Conservation (phyloP, 2,888 invertebrate genomes). For the Acronicta psi region DNA sequence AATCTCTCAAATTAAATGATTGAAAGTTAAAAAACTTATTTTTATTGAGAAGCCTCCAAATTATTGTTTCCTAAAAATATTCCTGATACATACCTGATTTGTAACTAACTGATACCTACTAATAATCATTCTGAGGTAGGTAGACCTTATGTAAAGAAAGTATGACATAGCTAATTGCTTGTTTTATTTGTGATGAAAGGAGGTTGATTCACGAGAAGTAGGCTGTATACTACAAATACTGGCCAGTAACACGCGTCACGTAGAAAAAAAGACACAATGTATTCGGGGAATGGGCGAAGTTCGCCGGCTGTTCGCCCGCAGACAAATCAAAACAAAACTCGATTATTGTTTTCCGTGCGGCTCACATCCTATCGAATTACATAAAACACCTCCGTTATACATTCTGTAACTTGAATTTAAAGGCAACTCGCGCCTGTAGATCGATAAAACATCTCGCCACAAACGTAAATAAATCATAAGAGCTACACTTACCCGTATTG, state of each 20-base stretch:
- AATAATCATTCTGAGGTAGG: slow-evolving; percentile 3
- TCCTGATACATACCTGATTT: too few species aligned
- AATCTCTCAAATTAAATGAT: too few species aligned
- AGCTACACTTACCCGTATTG: slow-evolving; percentile 18
- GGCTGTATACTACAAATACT: slow-evolving; percentile 16
- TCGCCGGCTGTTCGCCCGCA: slow-evolving; percentile 30
- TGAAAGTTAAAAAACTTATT: too few species aligned
- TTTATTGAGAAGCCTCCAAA: too few species aligned
- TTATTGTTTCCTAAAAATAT: too few species aligned
- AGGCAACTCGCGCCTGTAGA: slow-evolving; percentile 41
- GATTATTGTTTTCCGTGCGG: slow-evolving; percentile 27
- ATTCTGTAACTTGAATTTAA: slow-evolving; percentile 23
- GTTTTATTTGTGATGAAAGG: slow-evolving; percentile 16
- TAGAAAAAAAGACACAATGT: slow-evolving; percentile 7
- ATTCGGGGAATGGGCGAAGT: slow-evolving; percentile 37
- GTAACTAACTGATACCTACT: too few species aligned
- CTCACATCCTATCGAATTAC: slow-evolving; percentile 52
- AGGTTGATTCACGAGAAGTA: slow-evolving; percentile 32
- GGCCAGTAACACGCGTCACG: slow-evolving; percentile 24
- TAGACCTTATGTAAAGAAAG: background rate
- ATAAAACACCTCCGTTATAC: slow-evolving; percentile 42
- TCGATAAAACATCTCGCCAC: slow-evolving; percentile 53
- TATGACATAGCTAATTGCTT: background rate
- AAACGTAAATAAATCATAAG: slow-evolving; percentile 60
- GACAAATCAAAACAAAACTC: slow-evolving; percentile 46